Conservation (phyloP, 1,140 invertebrate genomes). For the Aphaenogaster rudis region DNA sequence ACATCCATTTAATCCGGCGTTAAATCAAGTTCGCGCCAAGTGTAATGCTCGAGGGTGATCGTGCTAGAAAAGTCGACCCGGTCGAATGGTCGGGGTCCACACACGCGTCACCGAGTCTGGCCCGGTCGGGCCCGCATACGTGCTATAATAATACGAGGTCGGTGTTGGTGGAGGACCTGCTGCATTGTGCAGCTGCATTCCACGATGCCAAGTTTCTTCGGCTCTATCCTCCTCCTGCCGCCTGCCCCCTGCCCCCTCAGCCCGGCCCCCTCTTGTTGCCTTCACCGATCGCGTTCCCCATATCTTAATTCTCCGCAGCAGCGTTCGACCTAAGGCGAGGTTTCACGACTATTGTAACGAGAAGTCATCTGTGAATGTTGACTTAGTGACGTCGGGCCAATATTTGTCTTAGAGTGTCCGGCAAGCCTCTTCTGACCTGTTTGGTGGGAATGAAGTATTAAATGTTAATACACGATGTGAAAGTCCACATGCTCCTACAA, state of each 20-base stretch:
- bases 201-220: slow-evolving; percentile 60
- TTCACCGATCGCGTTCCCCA: slow-evolving; percentile 46
- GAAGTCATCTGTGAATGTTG: slow-evolving; percentile 59
- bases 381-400: slow-evolving; percentile 53
- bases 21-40: slow-evolving; percentile 53
- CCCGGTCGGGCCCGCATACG: slow-evolving; percentile 20
- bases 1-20: slow-evolving; percentile 52
- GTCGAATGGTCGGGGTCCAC: slow-evolving; percentile 22
- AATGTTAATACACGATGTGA: slow-evolving; percentile 35
- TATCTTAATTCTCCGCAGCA: slow-evolving; percentile 67
- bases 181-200: slow-evolving; percentile 77
- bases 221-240: slow-evolving; percentile 21
- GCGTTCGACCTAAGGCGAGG: slow-evolving; percentile 41
- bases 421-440: slow-evolving; percentile 9
- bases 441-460: slow-evolving; percentile 40
- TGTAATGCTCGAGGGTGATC: slow-evolving; percentile 52
- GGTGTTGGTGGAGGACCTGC: slow-evolving; percentile 68
- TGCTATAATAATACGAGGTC: slow-evolving; percentile 66
- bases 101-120: slow-evolving; percentile 33
- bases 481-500: background rate
- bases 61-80: slow-evolving; percentile 52
- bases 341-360: slow-evolving; percentile 61
- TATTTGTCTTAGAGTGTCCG: slow-evolving; percentile 37
- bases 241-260: slow-evolving; percentile 3
- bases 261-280: background rate